A percentile compares a stretch with the other conserved stretches of the same genome.
phyloP scores from a whole-genome alignment of 2,113 vertebrate species.

The Myotis lucifugus region DNA sequence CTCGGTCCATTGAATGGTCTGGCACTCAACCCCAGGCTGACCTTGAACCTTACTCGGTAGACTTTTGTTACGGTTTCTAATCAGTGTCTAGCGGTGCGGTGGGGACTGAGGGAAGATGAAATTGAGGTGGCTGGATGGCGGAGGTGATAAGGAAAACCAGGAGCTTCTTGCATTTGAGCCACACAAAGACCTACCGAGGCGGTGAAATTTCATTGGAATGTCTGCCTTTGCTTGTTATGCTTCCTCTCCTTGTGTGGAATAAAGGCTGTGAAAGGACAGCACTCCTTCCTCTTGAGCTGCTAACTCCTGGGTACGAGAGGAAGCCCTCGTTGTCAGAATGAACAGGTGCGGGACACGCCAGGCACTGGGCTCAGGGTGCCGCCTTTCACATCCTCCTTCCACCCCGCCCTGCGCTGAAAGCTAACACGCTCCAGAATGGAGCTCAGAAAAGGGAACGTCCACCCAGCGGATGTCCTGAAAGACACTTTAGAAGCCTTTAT shows the following conservation, averaged over 20 bases:
- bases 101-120: conserved; percentile 50
- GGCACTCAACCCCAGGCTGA: conserved; percentile 49
- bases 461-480: not conserved
- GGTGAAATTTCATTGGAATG: conserved; percentile 29
- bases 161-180: conserved; percentile 28
- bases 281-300: not conserved
- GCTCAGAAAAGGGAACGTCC: not conserved
- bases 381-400: not conserved
- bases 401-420: not conserved
- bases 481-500: not conserved
- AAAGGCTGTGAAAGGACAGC: conserved; percentile 15
- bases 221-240: not conserved
- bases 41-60: conserved; percentile 42
- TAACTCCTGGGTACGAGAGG: not conserved
- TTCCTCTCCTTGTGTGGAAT: conserved; percentile 14
- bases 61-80: conserved; percentile 66
- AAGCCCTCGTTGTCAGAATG: conserved; percentile 2
- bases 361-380: not conserved
- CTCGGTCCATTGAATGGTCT: conserved; percentile 34
- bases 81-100: not conserved
- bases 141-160: conserved; percentile 33
- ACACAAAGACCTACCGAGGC: not conserved
- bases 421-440: not conserved
- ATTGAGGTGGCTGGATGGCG: conserved; percentile 21
- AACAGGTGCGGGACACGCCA: not conserved